Conservation (phyloP, 2,113 vertebrate genomes). For the Rhodinocichla rosea region DNA sequence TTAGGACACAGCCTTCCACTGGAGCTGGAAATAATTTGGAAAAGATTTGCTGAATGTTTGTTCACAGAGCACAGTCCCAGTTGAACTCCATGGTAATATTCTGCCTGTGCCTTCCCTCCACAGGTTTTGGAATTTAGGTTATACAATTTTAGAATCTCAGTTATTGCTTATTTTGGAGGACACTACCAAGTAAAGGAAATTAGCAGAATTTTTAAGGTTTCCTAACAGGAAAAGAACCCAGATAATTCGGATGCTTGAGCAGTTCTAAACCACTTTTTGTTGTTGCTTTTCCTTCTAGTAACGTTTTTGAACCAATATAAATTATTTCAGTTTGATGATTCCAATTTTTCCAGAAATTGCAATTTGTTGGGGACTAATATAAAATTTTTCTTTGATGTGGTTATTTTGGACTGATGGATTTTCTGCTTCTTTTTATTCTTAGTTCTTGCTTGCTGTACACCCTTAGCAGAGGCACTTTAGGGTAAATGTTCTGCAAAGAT, state of each 20-base stretch:
- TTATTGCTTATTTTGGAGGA: neutral
- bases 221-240: neutral
- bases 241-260: neutral
- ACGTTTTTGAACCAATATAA: neutral
- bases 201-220: neutral
- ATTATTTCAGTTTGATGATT: neutral
- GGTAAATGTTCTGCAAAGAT: neutral
- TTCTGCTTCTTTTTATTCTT: neutral
- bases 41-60: neutral
- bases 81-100: neutral
- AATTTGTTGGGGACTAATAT: rapidly evolving
- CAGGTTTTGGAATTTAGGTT: neutral
- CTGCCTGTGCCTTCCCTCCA: neutral
- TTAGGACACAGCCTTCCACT: neutral
- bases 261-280: neutral
- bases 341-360: neutral
- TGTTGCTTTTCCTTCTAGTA: neutral
- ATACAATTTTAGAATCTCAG: neutral
- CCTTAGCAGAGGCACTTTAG: neutral
- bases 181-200: neutral
- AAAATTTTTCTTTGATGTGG: neutral
- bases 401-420: neutral
- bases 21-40: neutral
- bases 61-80: neutral
- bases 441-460: neutral